phyloP scores from a whole-genome alignment of 2,113 vertebrate species.

The Lycaon pictus region DNA sequence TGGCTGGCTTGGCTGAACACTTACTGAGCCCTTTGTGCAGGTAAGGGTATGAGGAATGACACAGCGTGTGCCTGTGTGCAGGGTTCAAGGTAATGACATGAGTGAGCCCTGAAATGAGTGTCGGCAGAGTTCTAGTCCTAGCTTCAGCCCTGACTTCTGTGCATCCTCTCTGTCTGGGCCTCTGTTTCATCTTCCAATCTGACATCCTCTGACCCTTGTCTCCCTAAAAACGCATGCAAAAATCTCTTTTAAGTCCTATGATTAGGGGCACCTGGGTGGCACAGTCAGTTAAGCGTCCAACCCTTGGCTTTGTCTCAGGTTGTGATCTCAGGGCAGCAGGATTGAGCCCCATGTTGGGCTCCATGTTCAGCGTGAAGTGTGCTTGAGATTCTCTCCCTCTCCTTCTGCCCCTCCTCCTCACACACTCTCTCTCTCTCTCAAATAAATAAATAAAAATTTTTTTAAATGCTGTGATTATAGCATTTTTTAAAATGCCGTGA shows the following conservation, averaged over 20 bases:
- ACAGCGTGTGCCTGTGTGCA: accelerated
- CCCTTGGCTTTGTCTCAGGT: neutral
- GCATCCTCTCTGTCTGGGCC: neutral
- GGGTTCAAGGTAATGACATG: neutral
- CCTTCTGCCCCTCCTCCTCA: neutral
- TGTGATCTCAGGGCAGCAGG: neutral
- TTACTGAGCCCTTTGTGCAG: accelerated
- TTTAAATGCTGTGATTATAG: neutral
- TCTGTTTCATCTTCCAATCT: neutral
- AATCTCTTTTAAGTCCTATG: neutral
- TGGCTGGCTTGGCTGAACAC: accelerated
- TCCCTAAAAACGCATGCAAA: neutral
- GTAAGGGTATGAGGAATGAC: accelerated
- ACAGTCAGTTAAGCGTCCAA: neutral
- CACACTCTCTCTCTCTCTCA: neutral
- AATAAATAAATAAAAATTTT: neutral
- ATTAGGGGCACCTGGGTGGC: neutral
- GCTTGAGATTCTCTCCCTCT: neutral
- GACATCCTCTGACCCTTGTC: neutral
- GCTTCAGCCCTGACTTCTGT: neutral
- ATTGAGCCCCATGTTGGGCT: accelerated
- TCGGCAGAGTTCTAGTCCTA: neutral
- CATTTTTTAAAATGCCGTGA: neutral
- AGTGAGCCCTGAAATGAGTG: neutral
- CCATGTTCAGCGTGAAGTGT: neutral